These are phyloP conservation scores for Ophioninae sp. DNA, from an alignment of 2,888 invertebrate genomes.

Conservation along the genomic window DNA sequence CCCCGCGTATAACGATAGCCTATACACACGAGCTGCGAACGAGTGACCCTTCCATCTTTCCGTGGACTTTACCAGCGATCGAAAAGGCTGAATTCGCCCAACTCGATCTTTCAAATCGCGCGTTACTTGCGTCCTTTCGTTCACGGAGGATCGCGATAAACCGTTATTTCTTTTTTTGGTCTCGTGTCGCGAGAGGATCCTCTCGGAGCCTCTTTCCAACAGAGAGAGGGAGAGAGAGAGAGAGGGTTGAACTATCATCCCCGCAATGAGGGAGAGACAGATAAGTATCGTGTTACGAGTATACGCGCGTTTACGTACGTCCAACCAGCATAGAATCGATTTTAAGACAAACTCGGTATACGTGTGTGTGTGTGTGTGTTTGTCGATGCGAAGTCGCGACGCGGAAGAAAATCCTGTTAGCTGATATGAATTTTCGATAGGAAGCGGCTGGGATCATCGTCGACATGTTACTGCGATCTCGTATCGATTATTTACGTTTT, in stretches of 20 bases:
- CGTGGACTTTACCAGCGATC: background rate
- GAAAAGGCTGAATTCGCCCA: slow-evolving; percentile 1
- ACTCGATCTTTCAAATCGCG: slow-evolving; percentile 4
- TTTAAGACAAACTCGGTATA: slow-evolving; percentile 44
- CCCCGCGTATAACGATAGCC: slow-evolving; percentile 47
- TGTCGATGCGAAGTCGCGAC: background rate
- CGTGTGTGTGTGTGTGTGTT: background rate
- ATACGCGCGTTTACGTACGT: slow-evolving; percentile 46
- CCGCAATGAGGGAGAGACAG: slow-evolving; percentile 33
- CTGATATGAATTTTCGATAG: slow-evolving; percentile 69
- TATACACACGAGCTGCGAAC: background rate
- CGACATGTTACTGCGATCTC: slow-evolving; percentile 43
- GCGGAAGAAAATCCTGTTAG: slow-evolving; percentile 13
- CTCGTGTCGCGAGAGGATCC: slow-evolving; percentile 18
- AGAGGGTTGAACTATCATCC: slow-evolving; percentile 56
- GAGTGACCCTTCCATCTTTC: slow-evolving; percentile 20
- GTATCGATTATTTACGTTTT: slow-evolving; percentile 62
- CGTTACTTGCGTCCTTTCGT: slow-evolving; percentile 16
- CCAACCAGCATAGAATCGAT: slow-evolving; percentile 50
- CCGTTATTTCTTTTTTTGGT: background rate
- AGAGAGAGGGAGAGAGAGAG: slow-evolving; percentile 34
- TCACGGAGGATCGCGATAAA: background rate
- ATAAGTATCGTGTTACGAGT: slow-evolving; percentile 63
- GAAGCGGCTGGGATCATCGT: slow-evolving; percentile 35
- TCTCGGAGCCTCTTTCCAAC: slow-evolving; percentile 18